These are phyloP conservation scores for Clostera curtula DNA, from an alignment of 2,888 invertebrate species.

Conservation along the genomic window DNA sequence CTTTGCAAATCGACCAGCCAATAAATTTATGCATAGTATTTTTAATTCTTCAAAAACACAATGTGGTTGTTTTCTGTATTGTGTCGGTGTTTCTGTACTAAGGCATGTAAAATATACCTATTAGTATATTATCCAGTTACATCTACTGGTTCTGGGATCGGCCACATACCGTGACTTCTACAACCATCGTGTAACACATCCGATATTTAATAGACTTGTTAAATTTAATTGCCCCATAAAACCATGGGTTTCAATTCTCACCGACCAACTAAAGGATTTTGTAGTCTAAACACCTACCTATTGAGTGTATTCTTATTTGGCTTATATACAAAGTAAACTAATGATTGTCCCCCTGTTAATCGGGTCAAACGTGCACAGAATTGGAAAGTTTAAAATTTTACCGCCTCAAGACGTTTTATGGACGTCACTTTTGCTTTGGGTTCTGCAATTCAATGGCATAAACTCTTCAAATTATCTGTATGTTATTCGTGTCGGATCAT, in stretches of 20 bases:
- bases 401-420: slow-evolving; percentile 19
- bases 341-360: slow-evolving; percentile 30
- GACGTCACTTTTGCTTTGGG: slow-evolving; percentile 16
- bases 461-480: slow-evolving; percentile 1
- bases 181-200: slow-evolving; percentile 22
- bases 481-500: background rate
- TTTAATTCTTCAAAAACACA: too few relatives aligned
- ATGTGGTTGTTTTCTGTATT: too few relatives aligned
- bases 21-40: too few relatives aligned
- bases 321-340: slow-evolving; percentile 28
- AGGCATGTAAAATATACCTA: too few relatives aligned
- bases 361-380: slow-evolving; percentile 32
- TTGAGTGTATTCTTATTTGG: slow-evolving; percentile 2
- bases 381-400: slow-evolving; percentile 26
- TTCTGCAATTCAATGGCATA: slow-evolving; percentile 7
- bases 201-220: slow-evolving; percentile 27
- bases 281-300: background rate
- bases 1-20: too few relatives aligned
- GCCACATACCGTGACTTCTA: slow-evolving; percentile 6
- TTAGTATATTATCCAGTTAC: too few relatives aligned
- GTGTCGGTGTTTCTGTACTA: too few relatives aligned
- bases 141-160: too few relatives aligned
- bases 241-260: slow-evolving; percentile 15
- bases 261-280: slow-evolving; percentile 4
- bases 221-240: slow-evolving; percentile 38